Base-by-base conservation (phyloP, 2,113 vertebrate species). In the Melanotaenia duboulayi region DNA sequence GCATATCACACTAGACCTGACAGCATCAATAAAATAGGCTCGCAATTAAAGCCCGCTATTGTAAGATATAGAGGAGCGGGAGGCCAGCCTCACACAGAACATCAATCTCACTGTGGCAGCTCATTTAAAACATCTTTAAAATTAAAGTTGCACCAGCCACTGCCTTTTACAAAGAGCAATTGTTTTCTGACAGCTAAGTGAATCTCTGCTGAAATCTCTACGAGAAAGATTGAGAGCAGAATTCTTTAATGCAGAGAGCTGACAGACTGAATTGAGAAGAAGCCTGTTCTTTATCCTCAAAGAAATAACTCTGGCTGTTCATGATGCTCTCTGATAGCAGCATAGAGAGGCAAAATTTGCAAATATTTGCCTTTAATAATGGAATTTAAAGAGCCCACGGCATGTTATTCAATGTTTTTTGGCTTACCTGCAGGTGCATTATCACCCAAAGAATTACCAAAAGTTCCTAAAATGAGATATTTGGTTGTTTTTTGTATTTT, bases 81-180 rank as follows among this genome's bases (percentile, higher is more conserved):
- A 79, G 78, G 79, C 71, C 75, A 57, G 71, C 71, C 84, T 75
- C 78, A 58, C 71, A 58, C 56, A 46, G 66, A 52, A 78, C 81
- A 91, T 93, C 91, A 86, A 91, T 93, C 92, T 91, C 74, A 17
- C 10, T 2, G 12, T 78, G 88, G 74, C 93, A 92, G 88, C 82
- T 91, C 83, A 75, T 91, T 87, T 89, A 83, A 90, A 92, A 81
- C 85, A 84, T 87, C 83, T 92, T 89, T 89, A 88, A 91, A 92
- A 92, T 90, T 83, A 91, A 88, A 91, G 82, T 74, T 81, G 72
- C 83, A 69, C 71, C 86, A 78, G 78, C 72, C 76, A 44, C 66
- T 25, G 68, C 72, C 74, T 88, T 83, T 81, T 74, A 83, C 74
- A 81, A 78, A 83, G 78, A 87, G 64, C 87, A 75, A 87, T 87